A percentile compares a stretch with the other conserved stretches of the same genome.
Conservation (phyloP, 2,113 vertebrate species). For the Micromys minutus region DNA sequence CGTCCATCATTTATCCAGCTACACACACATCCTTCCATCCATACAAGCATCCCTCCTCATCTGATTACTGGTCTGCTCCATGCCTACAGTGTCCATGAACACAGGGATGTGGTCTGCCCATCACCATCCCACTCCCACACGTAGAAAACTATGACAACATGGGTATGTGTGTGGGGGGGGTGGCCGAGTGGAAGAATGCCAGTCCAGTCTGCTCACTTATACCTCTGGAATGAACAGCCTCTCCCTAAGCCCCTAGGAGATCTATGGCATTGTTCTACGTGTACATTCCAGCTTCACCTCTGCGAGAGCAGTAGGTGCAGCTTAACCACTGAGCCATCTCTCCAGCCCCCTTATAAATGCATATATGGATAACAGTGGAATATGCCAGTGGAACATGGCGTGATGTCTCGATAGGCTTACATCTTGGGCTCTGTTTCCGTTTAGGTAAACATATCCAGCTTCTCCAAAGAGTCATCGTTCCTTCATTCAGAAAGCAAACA, state of each 20-base stretch:
- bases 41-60: background rate
- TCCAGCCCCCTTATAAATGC: background rate
- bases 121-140: fast-evolving
- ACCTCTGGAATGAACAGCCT: background rate
- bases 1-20: background rate
- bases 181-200: fast-evolving
- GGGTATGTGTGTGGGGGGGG: fast-evolving
- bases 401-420: background rate
- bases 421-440: background rate
- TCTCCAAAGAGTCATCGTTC: background rate
- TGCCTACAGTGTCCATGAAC: fast-evolving
- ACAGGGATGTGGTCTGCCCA: too few species aligned
- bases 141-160: background rate
- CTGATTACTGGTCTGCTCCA: background rate
- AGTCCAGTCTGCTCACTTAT: fast-evolving
- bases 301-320: background rate
- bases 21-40: fast-evolving
- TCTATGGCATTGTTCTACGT: too few species aligned
- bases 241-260: background rate
- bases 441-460: background rate
- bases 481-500: background rate
- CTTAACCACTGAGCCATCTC: background rate
- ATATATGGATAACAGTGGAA: background rate
- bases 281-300: background rate
- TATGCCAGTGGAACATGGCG: background rate